Percentiles rank a stretch among this genome's conserved stretches.
phyloP scores from a whole-genome alignment of 2,113 vertebrate genomes.

The Illadopsis cleaveri region DNA sequence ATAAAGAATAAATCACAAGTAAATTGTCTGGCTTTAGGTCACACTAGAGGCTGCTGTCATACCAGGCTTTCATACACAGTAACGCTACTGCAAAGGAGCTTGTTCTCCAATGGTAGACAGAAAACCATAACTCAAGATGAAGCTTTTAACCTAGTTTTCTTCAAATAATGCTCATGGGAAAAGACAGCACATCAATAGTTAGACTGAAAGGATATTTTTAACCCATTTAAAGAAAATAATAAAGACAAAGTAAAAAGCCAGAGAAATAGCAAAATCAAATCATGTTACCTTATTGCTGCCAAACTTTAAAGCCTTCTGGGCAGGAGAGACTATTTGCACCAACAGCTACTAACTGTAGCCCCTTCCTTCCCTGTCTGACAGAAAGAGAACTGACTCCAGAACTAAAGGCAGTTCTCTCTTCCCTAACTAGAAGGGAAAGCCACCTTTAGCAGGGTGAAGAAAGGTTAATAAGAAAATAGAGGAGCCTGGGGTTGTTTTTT shows the following conservation, averaged over 20 bases:
- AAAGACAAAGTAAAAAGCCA: neutral
- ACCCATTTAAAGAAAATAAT: neutral
- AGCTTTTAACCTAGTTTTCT: slow-evolving; percentile 10
- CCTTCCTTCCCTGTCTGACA: neutral
- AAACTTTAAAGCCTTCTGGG: neutral
- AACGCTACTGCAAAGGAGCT: neutral
- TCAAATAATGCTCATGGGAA: neutral
- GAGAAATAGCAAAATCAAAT: neutral
- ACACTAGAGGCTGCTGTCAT: neutral
- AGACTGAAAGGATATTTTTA: neutral
- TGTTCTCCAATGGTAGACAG: neutral
- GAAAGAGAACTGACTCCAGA: neutral
- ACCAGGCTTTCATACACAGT: neutral
- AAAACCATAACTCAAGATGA: neutral
- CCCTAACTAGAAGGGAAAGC: neutral
- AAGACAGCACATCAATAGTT: neutral
- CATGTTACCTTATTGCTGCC: neutral
- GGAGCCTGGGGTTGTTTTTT: neutral
- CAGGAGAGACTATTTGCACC: neutral
- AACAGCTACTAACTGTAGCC: neutral
- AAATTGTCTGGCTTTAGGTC: neutral
- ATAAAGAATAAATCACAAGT: neutral
- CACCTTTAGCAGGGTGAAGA: neutral
- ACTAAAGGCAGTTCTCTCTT: neutral
- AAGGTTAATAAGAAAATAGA: neutral